Evolutionary conservation across 2,113 vertebrate genomes (phyloP).

Genomic region (Callithrix jacchus): DNA sequence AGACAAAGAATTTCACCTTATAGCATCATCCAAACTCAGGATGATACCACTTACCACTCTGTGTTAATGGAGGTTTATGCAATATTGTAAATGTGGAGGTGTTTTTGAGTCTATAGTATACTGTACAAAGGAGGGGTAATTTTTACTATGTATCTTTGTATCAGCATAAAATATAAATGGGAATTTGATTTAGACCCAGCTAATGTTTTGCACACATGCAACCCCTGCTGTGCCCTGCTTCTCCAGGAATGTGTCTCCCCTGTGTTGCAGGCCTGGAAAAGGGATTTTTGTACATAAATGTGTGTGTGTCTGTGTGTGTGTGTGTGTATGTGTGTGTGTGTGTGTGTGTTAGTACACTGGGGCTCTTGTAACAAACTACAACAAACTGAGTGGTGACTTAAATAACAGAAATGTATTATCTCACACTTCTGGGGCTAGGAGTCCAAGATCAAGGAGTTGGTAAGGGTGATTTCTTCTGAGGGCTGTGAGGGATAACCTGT

Average conservation of each 20-base stretch:
- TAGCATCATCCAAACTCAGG: not conserved
- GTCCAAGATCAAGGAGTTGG: not conserved
- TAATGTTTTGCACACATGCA: not conserved
- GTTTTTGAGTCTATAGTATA: not conserved
- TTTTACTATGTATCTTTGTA: not conserved
- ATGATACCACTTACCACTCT: not conserved
- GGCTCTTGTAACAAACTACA: not conserved
- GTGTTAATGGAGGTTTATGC: not conserved
- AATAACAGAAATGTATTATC: not conserved
- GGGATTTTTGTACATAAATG: not conserved
- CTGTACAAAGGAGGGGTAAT: not conserved
- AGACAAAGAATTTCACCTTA: not conserved
- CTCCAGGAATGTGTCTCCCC: not conserved
- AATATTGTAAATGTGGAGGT: not conserved
- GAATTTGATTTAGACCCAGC: not conserved
- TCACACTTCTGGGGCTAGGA: not conserved
- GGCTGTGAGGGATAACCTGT: not conserved
- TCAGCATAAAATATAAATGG: not conserved
- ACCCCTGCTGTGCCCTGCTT: not conserved
- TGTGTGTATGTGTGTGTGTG: not conserved
- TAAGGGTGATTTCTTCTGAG: not conserved
- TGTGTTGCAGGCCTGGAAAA: conserved; percentile 41
- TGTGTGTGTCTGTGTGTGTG: not conserved
- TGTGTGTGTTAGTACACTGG: not conserved
- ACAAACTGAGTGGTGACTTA: not conserved